phyloP scores from a whole-genome alignment of 2,113 vertebrate genomes.

The Clarias gariepinus region DNA sequence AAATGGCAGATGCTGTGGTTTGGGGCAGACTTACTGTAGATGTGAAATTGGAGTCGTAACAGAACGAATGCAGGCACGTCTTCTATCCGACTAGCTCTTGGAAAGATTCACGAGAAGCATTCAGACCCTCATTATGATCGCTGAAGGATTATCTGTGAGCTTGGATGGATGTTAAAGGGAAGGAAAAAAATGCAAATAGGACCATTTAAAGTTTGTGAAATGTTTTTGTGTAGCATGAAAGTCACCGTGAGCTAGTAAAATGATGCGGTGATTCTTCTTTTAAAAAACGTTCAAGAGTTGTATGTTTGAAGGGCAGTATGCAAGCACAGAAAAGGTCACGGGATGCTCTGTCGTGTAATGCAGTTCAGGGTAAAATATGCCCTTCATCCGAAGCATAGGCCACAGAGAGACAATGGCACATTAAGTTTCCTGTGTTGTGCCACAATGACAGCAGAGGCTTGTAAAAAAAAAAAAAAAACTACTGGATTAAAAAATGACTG shows the following conservation, averaged over 20 bases:
- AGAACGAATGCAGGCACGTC: constrained; percentile 27
- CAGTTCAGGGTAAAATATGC: neutral
- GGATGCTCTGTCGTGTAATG: neutral
- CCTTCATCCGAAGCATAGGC: neutral
- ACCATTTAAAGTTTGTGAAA: neutral
- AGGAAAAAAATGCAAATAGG: neutral
- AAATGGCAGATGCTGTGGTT: constrained; percentile 53
- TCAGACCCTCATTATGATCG: neutral
- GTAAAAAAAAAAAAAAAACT: neutral
- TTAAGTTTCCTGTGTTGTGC: neutral
- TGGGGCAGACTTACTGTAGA: constrained; percentile 45
- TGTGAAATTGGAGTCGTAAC: constrained; percentile 51
- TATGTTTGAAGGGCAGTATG: neutral
- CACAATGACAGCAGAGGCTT: neutral
- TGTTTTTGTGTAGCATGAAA: neutral
- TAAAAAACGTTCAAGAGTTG: neutral
- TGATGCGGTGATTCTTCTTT: neutral
- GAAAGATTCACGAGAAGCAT: neutral
- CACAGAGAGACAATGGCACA: neutral
- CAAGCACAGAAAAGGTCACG: neutral
- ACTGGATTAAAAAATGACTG: neutral
- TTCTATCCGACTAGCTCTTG: constrained; percentile 25
- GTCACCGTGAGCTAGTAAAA: neutral
- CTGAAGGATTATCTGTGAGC: neutral
- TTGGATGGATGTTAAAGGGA: neutral